Evolutionary conservation across 2,797 vertebrate genomes (phyloP).

Genomic region (Tiaroga cobitis): DNA sequence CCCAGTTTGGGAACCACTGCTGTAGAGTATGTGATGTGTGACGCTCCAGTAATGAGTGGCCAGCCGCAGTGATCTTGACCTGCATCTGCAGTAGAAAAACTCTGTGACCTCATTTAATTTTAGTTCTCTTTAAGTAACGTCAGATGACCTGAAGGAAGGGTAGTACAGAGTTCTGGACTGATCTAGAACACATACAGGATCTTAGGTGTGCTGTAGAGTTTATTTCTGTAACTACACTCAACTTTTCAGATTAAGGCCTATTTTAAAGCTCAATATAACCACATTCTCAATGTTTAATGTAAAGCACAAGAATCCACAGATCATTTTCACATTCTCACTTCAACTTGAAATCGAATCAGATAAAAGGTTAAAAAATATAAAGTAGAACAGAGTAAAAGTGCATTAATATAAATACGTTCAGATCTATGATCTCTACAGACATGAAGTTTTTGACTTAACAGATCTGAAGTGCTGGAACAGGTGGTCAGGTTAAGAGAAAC

Average conservation of each 20-base stretch:
- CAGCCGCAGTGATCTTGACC: conserved; percentile 1
- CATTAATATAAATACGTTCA: neutral
- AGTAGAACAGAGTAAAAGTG: neutral
- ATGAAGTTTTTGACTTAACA: neutral
- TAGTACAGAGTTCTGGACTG: neutral
- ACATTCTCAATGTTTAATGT: neutral
- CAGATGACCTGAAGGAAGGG: neutral
- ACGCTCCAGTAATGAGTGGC: neutral
- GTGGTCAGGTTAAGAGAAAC: conserved; percentile 14
- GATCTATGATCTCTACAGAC: neutral
- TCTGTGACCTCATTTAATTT: neutral
- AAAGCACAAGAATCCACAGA: neutral
- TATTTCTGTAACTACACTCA: too few species aligned
- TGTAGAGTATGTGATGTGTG: neutral
- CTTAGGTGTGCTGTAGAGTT: too few species aligned
- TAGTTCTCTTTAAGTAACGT: neutral
- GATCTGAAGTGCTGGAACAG: neutral
- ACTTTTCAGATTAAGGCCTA: neutral
- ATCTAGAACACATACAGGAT: neutral
- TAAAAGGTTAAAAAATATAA: neutral
- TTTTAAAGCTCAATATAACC: neutral
- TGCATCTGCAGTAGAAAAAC: neutral
- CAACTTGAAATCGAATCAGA: neutral
- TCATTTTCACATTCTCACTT: neutral
- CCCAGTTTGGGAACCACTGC: too few species aligned